A percentile compares a stretch with the other conserved stretches of the same genome.
Conservation (phyloP, 2,797 vertebrate species). For the Falco novaeseelandiae region DNA sequence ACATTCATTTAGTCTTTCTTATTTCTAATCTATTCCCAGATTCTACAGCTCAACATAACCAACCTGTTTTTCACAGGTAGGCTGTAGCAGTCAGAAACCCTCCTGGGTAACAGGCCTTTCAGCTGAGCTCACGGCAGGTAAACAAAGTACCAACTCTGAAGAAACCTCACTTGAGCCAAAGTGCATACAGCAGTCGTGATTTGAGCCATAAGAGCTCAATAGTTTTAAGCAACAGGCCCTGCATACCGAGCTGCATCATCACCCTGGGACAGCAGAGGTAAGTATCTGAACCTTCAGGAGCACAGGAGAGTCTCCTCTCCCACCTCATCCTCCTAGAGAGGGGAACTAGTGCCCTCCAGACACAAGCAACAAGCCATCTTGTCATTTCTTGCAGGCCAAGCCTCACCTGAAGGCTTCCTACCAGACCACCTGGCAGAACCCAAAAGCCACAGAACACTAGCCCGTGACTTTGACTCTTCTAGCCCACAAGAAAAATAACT, state of each 20-base stretch:
- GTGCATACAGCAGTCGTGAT: accelerated
- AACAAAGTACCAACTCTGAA: neutral
- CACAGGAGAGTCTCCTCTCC: neutral
- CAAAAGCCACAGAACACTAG: neutral
- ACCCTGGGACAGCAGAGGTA: neutral
- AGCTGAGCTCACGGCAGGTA: neutral
- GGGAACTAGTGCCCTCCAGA: neutral
- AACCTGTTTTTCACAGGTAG: neutral
- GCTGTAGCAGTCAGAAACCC: neutral
- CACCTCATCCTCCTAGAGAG: neutral
- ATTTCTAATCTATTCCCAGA: neutral
- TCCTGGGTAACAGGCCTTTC: neutral
- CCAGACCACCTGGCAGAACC: neutral
- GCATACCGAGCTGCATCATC: neutral
- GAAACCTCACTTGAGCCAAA: neutral
- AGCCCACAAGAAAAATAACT: neutral
- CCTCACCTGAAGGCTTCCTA: neutral
- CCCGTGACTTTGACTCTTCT: neutral
- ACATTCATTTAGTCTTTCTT: neutral
- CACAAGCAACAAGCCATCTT: neutral
- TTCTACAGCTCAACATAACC: neutral
- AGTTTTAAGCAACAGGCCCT: neutral
- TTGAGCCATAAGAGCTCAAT: neutral
- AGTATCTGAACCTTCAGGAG: neutral
- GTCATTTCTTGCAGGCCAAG: neutral